These are phyloP conservation scores for Mobula hypostoma DNA, from an alignment of 2,113 vertebrate genomes.

Conservation along the genomic window DNA sequence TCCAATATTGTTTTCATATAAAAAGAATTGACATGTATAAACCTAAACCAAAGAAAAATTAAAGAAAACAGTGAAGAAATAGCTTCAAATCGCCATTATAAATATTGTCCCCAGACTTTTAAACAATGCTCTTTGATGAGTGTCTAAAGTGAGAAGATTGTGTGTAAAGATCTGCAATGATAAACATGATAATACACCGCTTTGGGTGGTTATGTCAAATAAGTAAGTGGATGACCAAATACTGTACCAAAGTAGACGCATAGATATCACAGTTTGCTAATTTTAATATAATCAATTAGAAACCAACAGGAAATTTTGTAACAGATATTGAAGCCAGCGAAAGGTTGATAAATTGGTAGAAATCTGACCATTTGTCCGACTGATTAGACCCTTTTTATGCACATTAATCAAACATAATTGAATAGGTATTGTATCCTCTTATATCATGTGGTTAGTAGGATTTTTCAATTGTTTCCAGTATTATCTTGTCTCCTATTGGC, in stretches of 20 bases:
- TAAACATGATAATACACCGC: background rate
- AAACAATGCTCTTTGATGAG: background rate
- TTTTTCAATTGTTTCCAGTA: background rate
- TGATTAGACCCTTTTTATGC: background rate
- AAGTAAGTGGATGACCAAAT: background rate
- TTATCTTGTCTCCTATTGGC: slow-evolving; percentile 48
- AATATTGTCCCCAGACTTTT: background rate
- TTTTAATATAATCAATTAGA: background rate
- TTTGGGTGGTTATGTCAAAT: background rate
- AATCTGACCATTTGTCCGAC: background rate
- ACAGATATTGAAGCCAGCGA: background rate
- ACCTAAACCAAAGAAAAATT: background rate
- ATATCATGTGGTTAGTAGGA: background rate
- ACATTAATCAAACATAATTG: background rate
- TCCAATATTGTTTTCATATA: background rate
- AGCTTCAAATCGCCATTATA: background rate
- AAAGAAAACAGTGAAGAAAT: background rate
- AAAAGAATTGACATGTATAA: background rate
- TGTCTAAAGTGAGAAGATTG: too few species aligned
- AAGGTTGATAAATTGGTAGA: background rate
- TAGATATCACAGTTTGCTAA: background rate
- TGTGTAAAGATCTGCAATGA: too few species aligned
- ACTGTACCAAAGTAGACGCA: background rate
- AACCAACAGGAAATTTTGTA: background rate
- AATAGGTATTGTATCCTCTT: background rate